Percentiles rank a stretch among this genome's conserved stretches.
Conservation (phyloP, 2,113 vertebrate species). For the Saccopteryx bilineata region DNA sequence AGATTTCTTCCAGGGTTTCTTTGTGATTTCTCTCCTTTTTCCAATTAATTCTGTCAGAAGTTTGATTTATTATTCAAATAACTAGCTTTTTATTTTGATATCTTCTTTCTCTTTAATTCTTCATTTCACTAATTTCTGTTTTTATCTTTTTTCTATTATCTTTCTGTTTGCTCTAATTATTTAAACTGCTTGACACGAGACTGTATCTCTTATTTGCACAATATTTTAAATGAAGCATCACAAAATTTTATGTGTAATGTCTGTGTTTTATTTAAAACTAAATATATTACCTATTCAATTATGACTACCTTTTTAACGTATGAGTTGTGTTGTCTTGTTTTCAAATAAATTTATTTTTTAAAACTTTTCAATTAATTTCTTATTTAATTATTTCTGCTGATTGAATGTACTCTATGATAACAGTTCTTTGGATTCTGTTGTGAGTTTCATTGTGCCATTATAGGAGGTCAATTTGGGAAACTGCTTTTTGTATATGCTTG, state of each 20-base stretch:
- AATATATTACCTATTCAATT: conserved; percentile 26
- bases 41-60: neutral
- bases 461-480: neutral
- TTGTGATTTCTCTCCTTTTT: conserved; percentile 23
- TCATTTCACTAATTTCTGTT: conserved; percentile 31
- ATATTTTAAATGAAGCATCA: conserved; percentile 1
- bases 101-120: neutral
- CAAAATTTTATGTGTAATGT: neutral
- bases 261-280: conserved; percentile 36
- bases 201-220: neutral
- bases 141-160: neutral
- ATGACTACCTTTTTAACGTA: conserved; percentile 20
- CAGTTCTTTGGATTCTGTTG: neutral
- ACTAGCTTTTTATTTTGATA: neutral
- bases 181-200: neutral
- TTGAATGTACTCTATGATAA: neutral
- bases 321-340: neutral
- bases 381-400: conserved; percentile 43
- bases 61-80: conserved; percentile 26
- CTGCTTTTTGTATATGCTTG: neutral
- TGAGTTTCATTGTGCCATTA: neutral
- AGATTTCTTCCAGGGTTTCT: neutral
- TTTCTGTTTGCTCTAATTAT: neutral
- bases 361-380: conserved; percentile 20
- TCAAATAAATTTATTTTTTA: conserved; percentile 19